Base-by-base conservation (phyloP, 2,888 invertebrate genomes). In the Bembecia ichneumoniformis region DNA sequence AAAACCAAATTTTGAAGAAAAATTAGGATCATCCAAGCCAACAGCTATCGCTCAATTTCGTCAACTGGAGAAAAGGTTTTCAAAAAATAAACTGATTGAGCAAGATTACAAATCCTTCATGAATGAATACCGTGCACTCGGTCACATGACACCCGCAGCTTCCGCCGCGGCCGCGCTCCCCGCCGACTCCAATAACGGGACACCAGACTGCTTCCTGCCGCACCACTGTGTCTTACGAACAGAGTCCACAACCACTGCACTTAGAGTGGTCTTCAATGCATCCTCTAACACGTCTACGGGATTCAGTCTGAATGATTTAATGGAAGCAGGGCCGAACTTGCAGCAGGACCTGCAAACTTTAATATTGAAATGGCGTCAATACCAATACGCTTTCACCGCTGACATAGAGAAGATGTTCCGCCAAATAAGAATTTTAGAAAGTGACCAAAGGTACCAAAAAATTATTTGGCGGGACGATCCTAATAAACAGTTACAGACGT, bases 201-300 rank as follows among this genome's bases (percentile, higher is more conserved):
- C n/a, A n/a, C n/a, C n/a, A n/a, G 17, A 17, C 14, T 49, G 43
- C 28, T 50, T 17, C 16, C 9, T 50, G 13, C 49, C 52, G 4
- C 51, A 51, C 16, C 51, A 49, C 10, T 51, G 48, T 14, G 51
- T 51, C 1, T 13, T 48, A 1, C 11, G 20, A 47, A 13, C n/a
- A 7, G 16, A 45, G 4, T 47, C 50, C 10, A 14, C 47, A 4
- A 54, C 54, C 10, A 53, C 51, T 1, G 50, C 49, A 35, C 15
- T 49, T 9, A 46, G 49, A 7, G 34, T 15, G 2, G 49, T 49
- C 10, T 49, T 49, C 35, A 35, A 10, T 10, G 35, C 35, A 7
- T 35, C 35, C 10, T 35, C 35, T 7, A 35, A 35, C 5, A 35
- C 35, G 35, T 35, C 35, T 7, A 35, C 5, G 5, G 35, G 10